Evolutionary conservation across 2,888 invertebrate genomes (phyloP).

Genomic region (Volucella zonaria): DNA sequence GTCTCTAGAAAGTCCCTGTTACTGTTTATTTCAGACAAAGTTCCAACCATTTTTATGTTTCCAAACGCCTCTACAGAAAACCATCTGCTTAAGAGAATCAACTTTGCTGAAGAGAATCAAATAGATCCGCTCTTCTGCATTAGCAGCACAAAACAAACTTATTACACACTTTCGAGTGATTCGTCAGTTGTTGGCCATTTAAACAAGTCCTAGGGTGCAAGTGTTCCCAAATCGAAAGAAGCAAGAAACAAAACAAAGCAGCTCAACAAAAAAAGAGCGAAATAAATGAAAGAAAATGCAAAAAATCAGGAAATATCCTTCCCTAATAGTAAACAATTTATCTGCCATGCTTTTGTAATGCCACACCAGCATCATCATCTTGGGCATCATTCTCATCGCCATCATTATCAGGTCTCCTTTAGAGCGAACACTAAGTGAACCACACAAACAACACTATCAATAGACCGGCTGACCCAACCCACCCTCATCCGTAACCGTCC

Average conservation of each 20-base stretch:
- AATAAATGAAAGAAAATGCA: neutral
- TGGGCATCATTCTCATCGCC: conserved; percentile 12
- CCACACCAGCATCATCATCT: conserved; percentile 25
- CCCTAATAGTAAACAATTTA: conserved; percentile 61
- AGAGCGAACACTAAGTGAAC: conserved; percentile 45
- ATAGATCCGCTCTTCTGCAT: neutral
- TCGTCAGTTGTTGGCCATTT: conserved; percentile 13
- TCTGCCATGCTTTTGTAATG: conserved; percentile 53
- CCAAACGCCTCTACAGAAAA: neutral
- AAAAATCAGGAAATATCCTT: conserved; percentile 52
- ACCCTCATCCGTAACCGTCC: conserved; percentile 23
- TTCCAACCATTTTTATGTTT: neutral
- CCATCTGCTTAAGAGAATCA: neutral
- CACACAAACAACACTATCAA: conserved; percentile 35
- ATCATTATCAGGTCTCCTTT: neutral
- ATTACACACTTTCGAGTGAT: conserved; percentile 7
- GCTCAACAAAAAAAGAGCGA: neutral
- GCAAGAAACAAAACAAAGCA: conserved; percentile 1
- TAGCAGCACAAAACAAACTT: conserved; percentile 9
- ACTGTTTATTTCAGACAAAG: too few species aligned
- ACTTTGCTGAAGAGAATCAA: neutral
- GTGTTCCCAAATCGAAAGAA: neutral
- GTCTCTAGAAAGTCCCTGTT: too few species aligned
- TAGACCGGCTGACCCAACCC: conserved; percentile 32
- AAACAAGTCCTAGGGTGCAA: conserved; percentile 5